Base-by-base conservation (phyloP, 2,797 vertebrate species). In the Phoebastria nigripes region DNA sequence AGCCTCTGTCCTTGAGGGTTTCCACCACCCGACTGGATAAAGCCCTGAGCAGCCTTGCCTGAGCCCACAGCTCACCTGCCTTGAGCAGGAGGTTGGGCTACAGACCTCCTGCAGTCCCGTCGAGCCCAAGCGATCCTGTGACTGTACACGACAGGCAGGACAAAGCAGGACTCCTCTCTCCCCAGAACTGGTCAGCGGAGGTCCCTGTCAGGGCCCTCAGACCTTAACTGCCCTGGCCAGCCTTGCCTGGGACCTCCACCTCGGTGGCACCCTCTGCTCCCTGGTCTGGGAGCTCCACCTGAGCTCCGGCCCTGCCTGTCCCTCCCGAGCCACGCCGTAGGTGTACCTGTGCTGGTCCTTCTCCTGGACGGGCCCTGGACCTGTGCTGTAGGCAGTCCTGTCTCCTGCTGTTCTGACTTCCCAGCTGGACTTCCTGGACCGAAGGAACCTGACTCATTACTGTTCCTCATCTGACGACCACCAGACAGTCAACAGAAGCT, bases 311-410 rank as follows among this genome's bases (percentile, higher is more conserved):
- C 62, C 80, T 33, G 22, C 51, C 29, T 10, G 9, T 61, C 11
- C 49, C 65, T 7, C 3, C 1, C 0, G 1, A 12, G 15, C 33
- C 56, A 4, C 0, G 3, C 24, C 28, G 33, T 5, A 16, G 8
- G 4, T 24, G 37, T 44, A 72, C 82, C 80, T 63, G 77, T 29
- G 44, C 62, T 19, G 18, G 6, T n/a, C 58, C 54, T 85, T 31
- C 73, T 90, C 47, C 82, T 20, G 77, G 42, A 33, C 0, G 0
- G 55, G 42, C n/a, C 44, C 29, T 16, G 63, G 31, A 58, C 31
- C n/a, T 21, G 11, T 0, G 1, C 37, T 3, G 31, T 0, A 26
- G 55, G 15, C 62, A 52, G 33, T 24, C 42, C 63, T 9, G 6
- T 8, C 11, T 81, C 51, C 49, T 63, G 58, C 65, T 56, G 28